Evolutionary conservation across 2,888 invertebrate genomes (phyloP), one percentile per base, ranked within the genome.

Genomic region (Stenotaenia linearis): DNA sequence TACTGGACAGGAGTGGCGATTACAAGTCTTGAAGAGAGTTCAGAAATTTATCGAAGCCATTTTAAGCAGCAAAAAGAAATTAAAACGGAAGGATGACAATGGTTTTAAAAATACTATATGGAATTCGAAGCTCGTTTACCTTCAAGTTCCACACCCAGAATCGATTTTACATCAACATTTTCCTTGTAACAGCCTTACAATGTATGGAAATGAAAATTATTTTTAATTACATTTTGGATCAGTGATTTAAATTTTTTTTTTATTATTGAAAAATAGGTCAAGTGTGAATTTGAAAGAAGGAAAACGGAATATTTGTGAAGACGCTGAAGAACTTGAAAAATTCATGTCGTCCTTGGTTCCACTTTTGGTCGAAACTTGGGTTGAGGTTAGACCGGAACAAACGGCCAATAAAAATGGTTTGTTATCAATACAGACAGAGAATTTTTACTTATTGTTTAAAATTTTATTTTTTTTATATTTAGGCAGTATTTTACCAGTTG

Each of bases 341-440:
- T 92, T 93, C 85, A 88, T 91, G 35, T 88, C 90, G 80, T 90
- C 90, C 40, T 87, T 95, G 75, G 88, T 95, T 86, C 93, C 95
- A 0, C 87, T 96, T 28, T 88, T 96, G 79, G 89, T 92, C 85
- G 94, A 95, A 85, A 92, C 92, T 77, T 96, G 95, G 94, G 85
- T 93, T 28, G 96, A 96, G 88, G 92, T 83, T 23, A 81, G 82
- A 18, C 83, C 84, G 12, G 78, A 45, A 23, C 37, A 30, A 61
- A 9, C 61, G 5, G 15, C 10, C 9, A 25, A 61, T 25, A 6
- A 6, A 61, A 61, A 61, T 61, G 61, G 61, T 61, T 61, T 25
- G 23, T 61, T 9, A 3, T 7, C 7, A 23, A 2, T 25, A n/a
- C n/a, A 23, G 3, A 23, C 5, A 1, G 7, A 23, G 0, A 10